phyloP scores from a whole-genome alignment of 2,113 vertebrate genomes.

The Eudyptes chrysolophus region DNA sequence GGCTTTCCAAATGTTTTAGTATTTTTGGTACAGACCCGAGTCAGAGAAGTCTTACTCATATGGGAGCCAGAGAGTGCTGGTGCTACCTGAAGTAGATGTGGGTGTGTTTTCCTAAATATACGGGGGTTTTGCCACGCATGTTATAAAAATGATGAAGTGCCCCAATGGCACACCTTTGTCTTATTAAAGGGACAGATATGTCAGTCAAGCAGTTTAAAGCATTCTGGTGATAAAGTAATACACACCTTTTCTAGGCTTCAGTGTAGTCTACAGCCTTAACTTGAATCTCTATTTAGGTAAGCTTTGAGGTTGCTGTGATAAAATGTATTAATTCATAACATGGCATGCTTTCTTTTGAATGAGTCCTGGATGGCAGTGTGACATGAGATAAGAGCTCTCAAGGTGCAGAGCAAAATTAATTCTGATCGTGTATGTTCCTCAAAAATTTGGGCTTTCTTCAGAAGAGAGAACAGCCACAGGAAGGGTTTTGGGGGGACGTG shows the following conservation, averaged over 20 bases:
- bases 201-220: not conserved
- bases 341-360: not conserved
- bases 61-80: not conserved
- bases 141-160: not conserved
- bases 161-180: not conserved
- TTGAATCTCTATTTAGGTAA: not conserved
- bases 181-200: not conserved
- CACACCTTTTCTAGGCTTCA: not conserved
- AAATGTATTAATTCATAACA: not conserved
- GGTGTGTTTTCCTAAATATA: not conserved
- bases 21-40: rapidly evolving
- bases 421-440: not conserved
- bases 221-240: not conserved
- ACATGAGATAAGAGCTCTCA: not conserved
- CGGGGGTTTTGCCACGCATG: rapidly evolving
- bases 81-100: not conserved
- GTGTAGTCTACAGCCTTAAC: not conserved
- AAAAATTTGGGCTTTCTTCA: not conserved
- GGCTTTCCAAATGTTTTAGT: not conserved
- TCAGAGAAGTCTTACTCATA: not conserved
- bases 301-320: rapidly evolving
- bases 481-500: rapidly evolving
- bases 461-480: not conserved
- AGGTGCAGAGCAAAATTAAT: not conserved
- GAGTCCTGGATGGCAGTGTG: not conserved